Evolutionary conservation across 2,113 vertebrate genomes (phyloP), one percentile per base, ranked within the genome.

Genomic region (Gobio gobio): DNA sequence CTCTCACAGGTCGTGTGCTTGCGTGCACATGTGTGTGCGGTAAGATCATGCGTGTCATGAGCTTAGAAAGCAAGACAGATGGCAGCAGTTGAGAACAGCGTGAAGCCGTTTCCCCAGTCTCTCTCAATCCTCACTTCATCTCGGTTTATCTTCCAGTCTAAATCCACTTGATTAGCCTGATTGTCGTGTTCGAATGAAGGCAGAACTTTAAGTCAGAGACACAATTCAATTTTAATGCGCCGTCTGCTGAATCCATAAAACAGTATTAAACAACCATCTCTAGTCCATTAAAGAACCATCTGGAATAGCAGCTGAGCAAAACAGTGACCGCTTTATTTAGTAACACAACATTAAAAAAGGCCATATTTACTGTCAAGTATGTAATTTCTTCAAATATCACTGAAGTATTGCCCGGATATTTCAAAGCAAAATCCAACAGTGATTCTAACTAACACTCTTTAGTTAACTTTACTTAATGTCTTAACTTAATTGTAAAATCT

Each of bases 121-220:
- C 81, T 84, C 81, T 92, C 81, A 91, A 82, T 84, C 68, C 20
- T 86, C 56, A 87, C 80, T 91, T 91, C 85, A 92, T 90, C 18
- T 88, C 54, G 82, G 74, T 91, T 91, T 84, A 92, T 91, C 87
- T 89, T 59, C 90, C 74, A 79, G 86, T 74, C 87, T 86, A 89
- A 83, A 85, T 89, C 91, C 49, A 78, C 47, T 83, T 78, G 86
- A 93, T 94, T 93, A 92, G 90, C 90, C 93, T 93, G 93, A 93
- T 93, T 93, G 82, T 85, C 20, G 85, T 81, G 36, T 22, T 63
- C 24, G 43, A 56, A 16, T 22, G 85, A 33, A 72, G 36, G 8
- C 45, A 82, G 7, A 47, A 47, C 56, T 82, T 68, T 58, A 82
- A 22, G 40, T 49, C 59, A 29, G 40, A 80, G 16, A 49, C 16